Conservation (phyloP, 1,140 invertebrate genomes). For the Drosophila subpulchrella region DNA sequence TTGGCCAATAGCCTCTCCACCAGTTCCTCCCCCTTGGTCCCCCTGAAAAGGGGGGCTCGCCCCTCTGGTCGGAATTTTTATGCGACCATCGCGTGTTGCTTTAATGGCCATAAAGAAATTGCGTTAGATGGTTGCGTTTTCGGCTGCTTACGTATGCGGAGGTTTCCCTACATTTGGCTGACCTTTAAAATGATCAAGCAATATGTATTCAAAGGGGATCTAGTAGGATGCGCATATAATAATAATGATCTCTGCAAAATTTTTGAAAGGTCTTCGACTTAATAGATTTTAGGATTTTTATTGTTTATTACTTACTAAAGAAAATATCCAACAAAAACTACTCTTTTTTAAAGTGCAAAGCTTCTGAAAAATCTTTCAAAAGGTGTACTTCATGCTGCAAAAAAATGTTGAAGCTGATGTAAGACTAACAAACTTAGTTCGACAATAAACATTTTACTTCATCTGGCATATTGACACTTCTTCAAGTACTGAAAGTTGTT, state of each 20-base stretch:
- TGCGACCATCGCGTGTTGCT: constrained; percentile 45
- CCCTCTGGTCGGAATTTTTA: constrained; percentile 15
- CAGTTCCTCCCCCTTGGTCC: background rate
- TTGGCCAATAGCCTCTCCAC: constrained; percentile 18
- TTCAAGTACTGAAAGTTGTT: constrained; percentile 21
- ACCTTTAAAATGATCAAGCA: constrained; percentile 1
- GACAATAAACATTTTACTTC: constrained; percentile 4
- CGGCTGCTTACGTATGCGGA: constrained; percentile 44
- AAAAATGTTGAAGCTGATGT: background rate
- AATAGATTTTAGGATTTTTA: too few species aligned
- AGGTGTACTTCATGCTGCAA: background rate
- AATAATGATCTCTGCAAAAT: too few species aligned
- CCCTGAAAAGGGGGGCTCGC: constrained; percentile 23
- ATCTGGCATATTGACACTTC: constrained; percentile 3
- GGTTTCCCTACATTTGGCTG: constrained; percentile 6
- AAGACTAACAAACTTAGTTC: background rate
- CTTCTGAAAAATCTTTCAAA: background rate
- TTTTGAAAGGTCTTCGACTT: too few species aligned
- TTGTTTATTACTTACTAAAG: too few species aligned
- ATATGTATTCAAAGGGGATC: background rate
- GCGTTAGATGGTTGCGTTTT: constrained; percentile 33
- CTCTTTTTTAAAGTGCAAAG: background rate
- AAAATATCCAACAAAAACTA: background rate
- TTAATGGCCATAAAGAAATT: constrained; percentile 43
- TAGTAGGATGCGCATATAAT: too few species aligned